Evolutionary conservation across 2,888 invertebrate species (phyloP).

Genomic region (Crepidodera aurea): DNA sequence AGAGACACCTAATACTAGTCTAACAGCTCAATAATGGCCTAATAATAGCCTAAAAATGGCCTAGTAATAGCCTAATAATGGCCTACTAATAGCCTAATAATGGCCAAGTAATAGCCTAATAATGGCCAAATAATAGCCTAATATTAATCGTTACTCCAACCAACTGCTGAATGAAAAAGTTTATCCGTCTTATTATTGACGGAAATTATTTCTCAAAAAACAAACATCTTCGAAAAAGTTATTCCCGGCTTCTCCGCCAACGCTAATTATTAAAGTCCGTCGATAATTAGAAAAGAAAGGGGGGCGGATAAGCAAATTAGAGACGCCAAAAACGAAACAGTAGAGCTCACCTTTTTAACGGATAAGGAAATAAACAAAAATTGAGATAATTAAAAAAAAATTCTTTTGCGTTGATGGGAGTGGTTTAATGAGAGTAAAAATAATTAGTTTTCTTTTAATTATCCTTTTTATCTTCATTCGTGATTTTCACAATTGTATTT

Average conservation of each 20-base stretch:
- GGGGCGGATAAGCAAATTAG: constrained; percentile 2
- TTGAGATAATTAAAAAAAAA: constrained; percentile 3
- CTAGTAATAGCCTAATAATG: no score
- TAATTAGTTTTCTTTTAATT: constrained; percentile 2
- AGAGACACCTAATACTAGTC: no score
- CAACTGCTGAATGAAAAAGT: no score
- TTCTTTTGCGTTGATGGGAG: neutral
- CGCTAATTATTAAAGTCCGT: neutral
- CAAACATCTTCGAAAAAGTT: neutral
- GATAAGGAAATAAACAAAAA: neutral
- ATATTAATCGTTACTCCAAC: no score
- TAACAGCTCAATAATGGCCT: no score
- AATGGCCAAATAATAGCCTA: no score
- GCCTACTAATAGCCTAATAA: no score
- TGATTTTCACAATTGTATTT: neutral
- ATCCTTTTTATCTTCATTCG: neutral
- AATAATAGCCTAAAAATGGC: no score
- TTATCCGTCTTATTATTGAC: no score
- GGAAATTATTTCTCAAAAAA: no score
- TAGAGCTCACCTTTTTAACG: neutral
- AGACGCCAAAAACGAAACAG: neutral
- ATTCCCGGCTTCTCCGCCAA: neutral
- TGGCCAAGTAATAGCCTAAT: no score
- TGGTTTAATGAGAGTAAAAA: neutral
- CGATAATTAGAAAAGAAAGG: neutral